A percentile compares a stretch with the other conserved stretches of the same genome.
phyloP scores from a whole-genome alignment of 1,140 invertebrate genomes.

The Piezodorus guildinii region DNA sequence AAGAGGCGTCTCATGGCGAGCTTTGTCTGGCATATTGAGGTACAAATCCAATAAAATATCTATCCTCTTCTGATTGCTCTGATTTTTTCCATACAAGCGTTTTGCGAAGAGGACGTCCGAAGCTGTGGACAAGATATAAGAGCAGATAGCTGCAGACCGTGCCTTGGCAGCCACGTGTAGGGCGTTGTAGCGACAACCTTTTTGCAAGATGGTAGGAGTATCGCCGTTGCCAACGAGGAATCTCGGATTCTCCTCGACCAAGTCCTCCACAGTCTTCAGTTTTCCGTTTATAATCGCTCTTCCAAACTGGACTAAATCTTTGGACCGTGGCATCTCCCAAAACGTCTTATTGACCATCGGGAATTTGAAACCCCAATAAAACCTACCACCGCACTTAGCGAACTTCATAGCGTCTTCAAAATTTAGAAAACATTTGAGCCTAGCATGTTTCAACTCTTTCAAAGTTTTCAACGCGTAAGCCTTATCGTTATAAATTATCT shows the following conservation, averaged over 20 bases:
- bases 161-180: conserved; percentile 68
- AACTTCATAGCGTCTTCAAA: conserved; percentile 59
- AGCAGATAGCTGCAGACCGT: conserved; percentile 54
- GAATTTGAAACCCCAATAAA: conserved; percentile 29
- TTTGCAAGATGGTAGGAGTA: conserved; percentile 73
- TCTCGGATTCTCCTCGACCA: conserved; percentile 70
- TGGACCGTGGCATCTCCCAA: conserved; percentile 54
- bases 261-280: conserved; percentile 44
- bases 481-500: conserved; percentile 51
- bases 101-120: conserved; percentile 59
- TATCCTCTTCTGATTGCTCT: conserved; percentile 33
- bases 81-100: conserved; percentile 54
- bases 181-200: conserved; percentile 80
- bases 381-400: conserved; percentile 39
- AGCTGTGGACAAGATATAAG: conserved; percentile 64
- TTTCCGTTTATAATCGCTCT: conserved; percentile 67
- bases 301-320: conserved; percentile 64
- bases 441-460: conserved; percentile 56
- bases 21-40: conserved; percentile 88
- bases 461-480: conserved; percentile 55
- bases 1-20: conserved; percentile 78
- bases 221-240: conserved; percentile 78
- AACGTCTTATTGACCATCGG: not conserved
- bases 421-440: conserved; percentile 63
- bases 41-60: conserved; percentile 75